A percentile compares a stretch with the other conserved stretches of the same genome.
Conservation (phyloP, 2,888 invertebrate species). For the Steinernema scapterisci region DNA sequence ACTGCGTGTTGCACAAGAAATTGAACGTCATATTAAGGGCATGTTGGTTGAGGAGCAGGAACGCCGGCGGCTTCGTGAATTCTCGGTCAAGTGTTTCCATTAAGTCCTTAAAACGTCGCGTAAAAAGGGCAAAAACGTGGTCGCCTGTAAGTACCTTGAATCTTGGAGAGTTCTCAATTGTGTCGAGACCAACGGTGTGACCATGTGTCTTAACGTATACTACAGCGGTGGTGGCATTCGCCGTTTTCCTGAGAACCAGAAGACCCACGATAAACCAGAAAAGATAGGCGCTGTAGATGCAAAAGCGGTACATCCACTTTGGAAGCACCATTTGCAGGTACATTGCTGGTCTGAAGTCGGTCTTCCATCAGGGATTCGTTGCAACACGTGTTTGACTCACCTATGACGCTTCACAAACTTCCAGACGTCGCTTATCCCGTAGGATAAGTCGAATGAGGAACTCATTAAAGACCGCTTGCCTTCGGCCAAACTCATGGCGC, state of each 20-base stretch:
- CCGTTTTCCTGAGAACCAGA: conserved; percentile 62
- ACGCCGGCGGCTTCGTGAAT: conserved; percentile 62
- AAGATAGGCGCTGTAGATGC: conserved; percentile 39
- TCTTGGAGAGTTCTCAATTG: conserved; percentile 60
- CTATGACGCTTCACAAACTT: neutral
- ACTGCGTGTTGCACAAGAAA: conserved; percentile 64
- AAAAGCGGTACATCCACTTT: conserved; percentile 31
- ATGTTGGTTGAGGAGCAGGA: conserved; percentile 65
- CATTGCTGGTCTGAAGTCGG: neutral
- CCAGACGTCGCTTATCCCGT: neutral
- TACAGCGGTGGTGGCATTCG: conserved; percentile 63
- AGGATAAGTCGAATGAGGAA: too few relatives aligned
- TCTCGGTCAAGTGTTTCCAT: conserved; percentile 46
- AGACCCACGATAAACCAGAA: conserved; percentile 53
- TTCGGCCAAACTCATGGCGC: neutral
- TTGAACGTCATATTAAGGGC: conserved; percentile 67
- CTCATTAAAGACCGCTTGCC: neutral
- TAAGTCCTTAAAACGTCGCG: conserved; percentile 43
- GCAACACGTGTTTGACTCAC: neutral
- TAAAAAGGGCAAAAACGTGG: neutral
- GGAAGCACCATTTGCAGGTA: neutral
- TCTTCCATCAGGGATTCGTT: neutral
- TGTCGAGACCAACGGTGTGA: conserved; percentile 52
- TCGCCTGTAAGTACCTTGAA: conserved; percentile 50
- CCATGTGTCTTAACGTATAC: conserved; percentile 62